phyloP scores from a whole-genome alignment of 2,113 vertebrate genomes.

The Callaeas wilsoni region DNA sequence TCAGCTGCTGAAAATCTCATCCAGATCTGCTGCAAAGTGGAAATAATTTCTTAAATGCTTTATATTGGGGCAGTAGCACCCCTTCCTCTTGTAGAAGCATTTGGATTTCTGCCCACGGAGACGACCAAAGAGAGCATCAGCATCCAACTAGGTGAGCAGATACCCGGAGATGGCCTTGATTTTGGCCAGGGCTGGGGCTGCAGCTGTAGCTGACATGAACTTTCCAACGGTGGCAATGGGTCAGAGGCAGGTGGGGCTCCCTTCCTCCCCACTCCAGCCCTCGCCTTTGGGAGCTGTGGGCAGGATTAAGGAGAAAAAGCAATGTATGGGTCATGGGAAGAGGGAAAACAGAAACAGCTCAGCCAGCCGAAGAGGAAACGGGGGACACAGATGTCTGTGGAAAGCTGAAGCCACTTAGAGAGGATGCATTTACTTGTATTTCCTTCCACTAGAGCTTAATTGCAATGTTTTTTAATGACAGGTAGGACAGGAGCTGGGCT shows the following conservation, averaged over 20 bases:
- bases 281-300: fast-evolving
- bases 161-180: background rate
- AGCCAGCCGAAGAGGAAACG: background rate
- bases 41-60: background rate
- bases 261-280: background rate
- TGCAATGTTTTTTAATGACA: background rate
- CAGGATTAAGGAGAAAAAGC: background rate
- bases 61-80: background rate
- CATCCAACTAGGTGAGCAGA: background rate
- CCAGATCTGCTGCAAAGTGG: background rate
- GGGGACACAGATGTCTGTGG: background rate
- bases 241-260: background rate
- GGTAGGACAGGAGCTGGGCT: background rate
- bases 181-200: background rate
- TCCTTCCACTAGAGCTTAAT: conserved; percentile 23
- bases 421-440: background rate
- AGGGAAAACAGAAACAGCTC: background rate
- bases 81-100: background rate
- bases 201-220: background rate
- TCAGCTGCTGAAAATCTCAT: background rate
- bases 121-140: background rate
- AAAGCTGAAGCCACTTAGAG: conserved; percentile 12
- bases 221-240: background rate
- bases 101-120: background rate
- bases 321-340: background rate